A percentile compares a stretch with the other conserved stretches of the same genome.
These are phyloP conservation scores for Spheniscus humboldti DNA, from an alignment of 2,797 vertebrate species.

Conservation along the genomic window DNA sequence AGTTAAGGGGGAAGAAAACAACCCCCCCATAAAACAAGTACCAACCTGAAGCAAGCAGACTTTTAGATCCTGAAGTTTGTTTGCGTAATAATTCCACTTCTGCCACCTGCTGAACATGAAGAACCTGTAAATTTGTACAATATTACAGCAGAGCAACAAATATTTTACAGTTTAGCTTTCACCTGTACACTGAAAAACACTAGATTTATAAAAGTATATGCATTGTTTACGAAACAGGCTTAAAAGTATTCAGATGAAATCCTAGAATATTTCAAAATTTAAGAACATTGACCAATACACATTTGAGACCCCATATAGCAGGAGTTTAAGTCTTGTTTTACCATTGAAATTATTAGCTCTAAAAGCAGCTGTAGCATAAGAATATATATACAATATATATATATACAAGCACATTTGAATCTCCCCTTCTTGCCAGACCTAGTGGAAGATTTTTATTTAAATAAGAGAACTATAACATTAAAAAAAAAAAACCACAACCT, in stretches of 20 bases:
- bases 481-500: not conserved
- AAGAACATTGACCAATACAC: not conserved
- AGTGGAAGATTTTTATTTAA: not conserved
- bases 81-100: slow-evolving; percentile 7
- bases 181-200: not conserved
- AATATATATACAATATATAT: not conserved
- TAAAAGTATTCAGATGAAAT: not conserved
- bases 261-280: not conserved
- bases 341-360: not conserved
- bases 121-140: slow-evolving; percentile 65
- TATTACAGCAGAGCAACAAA: slow-evolving; percentile 31
- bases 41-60: slow-evolving; percentile 33
- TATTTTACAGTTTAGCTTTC: not conserved
- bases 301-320: not conserved
- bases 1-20: not conserved
- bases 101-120: slow-evolving; percentile 69
- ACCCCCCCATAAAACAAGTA: not conserved
- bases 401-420: not conserved
- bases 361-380: not conserved
- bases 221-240: not conserved
- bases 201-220: not conserved
- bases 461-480: not conserved
- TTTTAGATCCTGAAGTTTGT: slow-evolving; percentile 22
- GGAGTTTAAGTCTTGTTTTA: not conserved
- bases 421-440: not conserved